phyloP scores from a whole-genome alignment of 2,113 vertebrate species.

The Oryzias javanicus region DNA sequence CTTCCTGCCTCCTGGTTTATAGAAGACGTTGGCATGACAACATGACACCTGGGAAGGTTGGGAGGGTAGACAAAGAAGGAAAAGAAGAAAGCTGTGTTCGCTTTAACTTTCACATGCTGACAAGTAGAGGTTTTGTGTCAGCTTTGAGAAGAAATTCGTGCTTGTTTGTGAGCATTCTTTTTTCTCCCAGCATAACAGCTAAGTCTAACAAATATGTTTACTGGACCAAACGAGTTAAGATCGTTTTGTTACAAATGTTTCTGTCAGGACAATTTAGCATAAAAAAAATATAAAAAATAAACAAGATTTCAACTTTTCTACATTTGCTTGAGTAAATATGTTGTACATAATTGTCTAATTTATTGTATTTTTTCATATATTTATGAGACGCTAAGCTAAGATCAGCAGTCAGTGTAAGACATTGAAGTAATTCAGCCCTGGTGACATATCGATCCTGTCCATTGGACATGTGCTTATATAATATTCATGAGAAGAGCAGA shows the following conservation, averaged over 20 bases:
- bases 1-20: slow-evolving; percentile 49
- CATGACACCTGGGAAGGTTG: slow-evolving; percentile 54
- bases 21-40: slow-evolving; percentile 63
- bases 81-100: slow-evolving; percentile 33
- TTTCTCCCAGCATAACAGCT: slow-evolving; percentile 11
- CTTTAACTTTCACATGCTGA: slow-evolving; percentile 38
- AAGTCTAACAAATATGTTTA: slow-evolving; percentile 6
- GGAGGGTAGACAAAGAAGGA: slow-evolving; percentile 38
- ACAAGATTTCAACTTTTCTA: no score
- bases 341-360: slow-evolving; percentile 9
- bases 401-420: slow-evolving; percentile 41
- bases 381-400: slow-evolving; percentile 18
- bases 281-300: no score
- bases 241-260: not conserved
- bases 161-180: slow-evolving; percentile 14
- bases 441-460: slow-evolving; percentile 44
- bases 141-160: slow-evolving; percentile 23
- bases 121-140: slow-evolving; percentile 25
- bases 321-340: not conserved
- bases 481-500: slow-evolving; percentile 54
- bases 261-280: no score
- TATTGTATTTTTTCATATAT: slow-evolving; percentile 8
- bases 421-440: slow-evolving; percentile 55
- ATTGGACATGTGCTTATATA: slow-evolving; percentile 50
- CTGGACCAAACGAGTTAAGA: not conserved